Evolutionary conservation across 2,888 invertebrate genomes (phyloP), one percentile per base, ranked within the genome.

Genomic region (Palloptera scutellata): DNA sequence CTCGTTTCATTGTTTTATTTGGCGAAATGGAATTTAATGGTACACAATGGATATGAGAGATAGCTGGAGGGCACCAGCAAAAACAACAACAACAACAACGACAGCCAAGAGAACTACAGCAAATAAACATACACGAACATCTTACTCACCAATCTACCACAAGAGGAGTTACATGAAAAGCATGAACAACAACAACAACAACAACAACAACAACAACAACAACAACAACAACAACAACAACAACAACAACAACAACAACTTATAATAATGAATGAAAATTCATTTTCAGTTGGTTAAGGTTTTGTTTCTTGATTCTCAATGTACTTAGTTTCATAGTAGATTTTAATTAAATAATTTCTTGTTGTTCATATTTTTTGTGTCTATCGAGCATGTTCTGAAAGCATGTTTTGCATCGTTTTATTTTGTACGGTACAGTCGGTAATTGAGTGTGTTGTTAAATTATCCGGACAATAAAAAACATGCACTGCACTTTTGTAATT

Each of bases 271-370:
- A 52, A 52, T 52, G 52, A 19, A 19, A 17, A 52, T 52, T 52
- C 13, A 52, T 52, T 52, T 52, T 52, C n/a, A 52, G n/a, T 17
- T 15, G 10, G 19, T 52, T 52, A 52, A 52, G 30, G 6, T 30
- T 30, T 30, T 6, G 30, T 30, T 30, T 30, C 6, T 30, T 30
- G 30, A 30, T 30, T 30, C 6, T 30, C 30, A 30, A 30, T 30
- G 30, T 4, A 30, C 30, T 30, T n/a, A n/a, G n/a, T n/a, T 30
- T 30, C 30, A 30, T 30, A 30, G 59, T 13, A 43, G 17, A 59
- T 17, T 59, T 61, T 61, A 61, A 61, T 61, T 61, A 61, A 61
- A 52, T 52, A 52, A 30, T 4, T 30, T 30, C 6, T 30, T 30
- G 2, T 30, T 30, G 3, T 30, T 30, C 30, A 30, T 30, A 30